These are phyloP conservation scores for Creontiades dilutus DNA, from an alignment of 2,888 invertebrate species.

Conservation along the genomic window DNA sequence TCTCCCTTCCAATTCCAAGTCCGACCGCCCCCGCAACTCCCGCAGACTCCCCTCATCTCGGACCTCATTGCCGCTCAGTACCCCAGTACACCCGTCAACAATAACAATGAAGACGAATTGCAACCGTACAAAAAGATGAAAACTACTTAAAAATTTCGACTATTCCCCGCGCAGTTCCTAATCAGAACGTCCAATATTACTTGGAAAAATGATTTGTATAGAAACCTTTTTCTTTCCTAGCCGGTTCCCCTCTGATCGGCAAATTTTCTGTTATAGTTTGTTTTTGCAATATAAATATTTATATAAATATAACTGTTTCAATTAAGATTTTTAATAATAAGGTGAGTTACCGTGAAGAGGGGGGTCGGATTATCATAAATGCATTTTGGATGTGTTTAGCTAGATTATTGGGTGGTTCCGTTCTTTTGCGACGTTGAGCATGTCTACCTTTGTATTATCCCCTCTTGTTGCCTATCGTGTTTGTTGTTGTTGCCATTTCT, in stretches of 20 bases:
- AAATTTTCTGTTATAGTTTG: conserved; percentile 59
- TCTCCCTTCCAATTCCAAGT: conserved; percentile 68
- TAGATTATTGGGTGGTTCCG: conserved; percentile 75
- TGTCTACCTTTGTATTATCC: conserved; percentile 72
- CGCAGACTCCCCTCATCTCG: conserved; percentile 77
- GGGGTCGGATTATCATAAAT: conserved; percentile 71
- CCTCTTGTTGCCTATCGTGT: conserved; percentile 73
- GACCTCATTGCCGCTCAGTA: conserved; percentile 79
- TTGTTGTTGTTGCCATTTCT: conserved; percentile 72
- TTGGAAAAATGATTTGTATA: conserved; percentile 66
- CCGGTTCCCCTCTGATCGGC: conserved; percentile 69
- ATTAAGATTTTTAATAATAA: conserved; percentile 61
- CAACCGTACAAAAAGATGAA: conserved; percentile 95
- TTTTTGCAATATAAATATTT: conserved; percentile 67
- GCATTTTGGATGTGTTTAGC: conserved; percentile 75
- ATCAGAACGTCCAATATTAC: conserved; percentile 69
- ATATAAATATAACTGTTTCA: conserved; percentile 64
- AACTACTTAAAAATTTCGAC: conserved; percentile 83
- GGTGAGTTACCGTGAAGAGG: conserved; percentile 68
- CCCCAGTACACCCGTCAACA: conserved; percentile 78
- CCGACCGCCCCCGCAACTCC: conserved; percentile 77
- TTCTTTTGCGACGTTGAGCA: conserved; percentile 75
- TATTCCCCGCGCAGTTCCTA: conserved; percentile 73
- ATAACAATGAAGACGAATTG: conserved; percentile 81
- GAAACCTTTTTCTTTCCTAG: conserved; percentile 59